These are phyloP conservation scores for Drosophila koepferae DNA, from an alignment of 2,888 invertebrate species.

Conservation along the genomic window DNA sequence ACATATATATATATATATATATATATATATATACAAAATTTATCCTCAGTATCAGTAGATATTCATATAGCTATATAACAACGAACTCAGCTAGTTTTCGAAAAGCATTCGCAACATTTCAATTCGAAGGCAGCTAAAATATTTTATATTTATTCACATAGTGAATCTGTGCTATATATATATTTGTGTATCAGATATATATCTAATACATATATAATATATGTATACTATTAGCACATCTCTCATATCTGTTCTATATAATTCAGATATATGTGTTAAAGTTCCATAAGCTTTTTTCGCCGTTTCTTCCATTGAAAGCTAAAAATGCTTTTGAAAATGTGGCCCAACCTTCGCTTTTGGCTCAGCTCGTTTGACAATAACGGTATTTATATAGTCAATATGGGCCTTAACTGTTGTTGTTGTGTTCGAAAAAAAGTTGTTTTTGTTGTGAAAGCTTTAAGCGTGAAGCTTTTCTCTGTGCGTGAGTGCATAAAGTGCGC, in stretches of 20 bases:
- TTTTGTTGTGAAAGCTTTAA: conserved; percentile 10
- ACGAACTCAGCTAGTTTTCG: neutral
- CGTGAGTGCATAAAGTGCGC: neutral
- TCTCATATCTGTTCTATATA: conserved; percentile 5
- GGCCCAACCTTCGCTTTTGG: conserved; percentile 27
- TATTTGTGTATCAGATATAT: too few species aligned
- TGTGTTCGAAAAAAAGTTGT: neutral
- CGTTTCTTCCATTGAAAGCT: conserved; percentile 9
- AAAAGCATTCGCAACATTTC: too few species aligned
- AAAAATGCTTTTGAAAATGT: conserved; percentile 16
- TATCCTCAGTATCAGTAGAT: neutral
- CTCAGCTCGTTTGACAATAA: conserved; percentile 4
- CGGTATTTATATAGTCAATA: conserved; percentile 1
- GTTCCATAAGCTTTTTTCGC: conserved; percentile 2
- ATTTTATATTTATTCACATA: conserved; percentile 2
- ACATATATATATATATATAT: neutral
- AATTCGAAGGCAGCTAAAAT: neutral
- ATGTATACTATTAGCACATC: neutral
- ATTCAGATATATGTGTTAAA: neutral
- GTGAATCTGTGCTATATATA: conserved; percentile 8
- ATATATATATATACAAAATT: neutral
- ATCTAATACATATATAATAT: neutral
- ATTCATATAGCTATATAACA: neutral
- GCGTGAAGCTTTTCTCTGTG: conserved; percentile 14
- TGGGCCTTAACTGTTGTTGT: conserved; percentile 6